Percentiles rank a stretch among this genome's conserved stretches.
Conservation (phyloP, 2,113 vertebrate species). For the Orycteropus afer region DNA sequence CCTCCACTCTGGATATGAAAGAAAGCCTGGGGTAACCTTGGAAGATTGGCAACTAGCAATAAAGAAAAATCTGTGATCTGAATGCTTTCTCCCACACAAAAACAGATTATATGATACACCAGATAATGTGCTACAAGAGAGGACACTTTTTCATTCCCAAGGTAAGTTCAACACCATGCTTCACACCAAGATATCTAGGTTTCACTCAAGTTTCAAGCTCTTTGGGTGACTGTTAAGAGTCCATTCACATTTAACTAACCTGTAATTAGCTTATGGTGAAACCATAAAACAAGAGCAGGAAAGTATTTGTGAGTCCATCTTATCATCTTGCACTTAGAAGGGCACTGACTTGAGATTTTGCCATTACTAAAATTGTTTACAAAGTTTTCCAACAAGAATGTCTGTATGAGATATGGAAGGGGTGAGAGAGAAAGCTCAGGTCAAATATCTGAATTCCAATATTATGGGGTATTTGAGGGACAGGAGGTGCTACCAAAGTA, state of each 20-base stretch:
- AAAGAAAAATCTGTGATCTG: accelerated
- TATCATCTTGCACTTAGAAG: too few relatives aligned
- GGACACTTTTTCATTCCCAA: background rate
- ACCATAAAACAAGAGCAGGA: background rate
- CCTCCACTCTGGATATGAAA: background rate
- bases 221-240: too few relatives aligned
- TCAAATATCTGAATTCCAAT: background rate
- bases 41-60: too few relatives aligned
- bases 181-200: background rate
- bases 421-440: accelerated
- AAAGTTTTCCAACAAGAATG: background rate
- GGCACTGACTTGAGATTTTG: background rate
- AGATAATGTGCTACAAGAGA: background rate
- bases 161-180: too few relatives aligned
- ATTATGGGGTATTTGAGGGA: background rate
- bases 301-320: background rate
- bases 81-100: background rate
- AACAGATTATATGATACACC: background rate
- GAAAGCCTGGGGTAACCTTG: background rate
- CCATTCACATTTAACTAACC: background rate
- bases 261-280: too few relatives aligned
- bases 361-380: background rate
- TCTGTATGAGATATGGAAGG: background rate
- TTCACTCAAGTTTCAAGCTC: too few relatives aligned
- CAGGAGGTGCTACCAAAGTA: background rate